phyloP scores from a whole-genome alignment of 1,140 invertebrate genomes.

The Pseudomyrmex dendroicus region DNA sequence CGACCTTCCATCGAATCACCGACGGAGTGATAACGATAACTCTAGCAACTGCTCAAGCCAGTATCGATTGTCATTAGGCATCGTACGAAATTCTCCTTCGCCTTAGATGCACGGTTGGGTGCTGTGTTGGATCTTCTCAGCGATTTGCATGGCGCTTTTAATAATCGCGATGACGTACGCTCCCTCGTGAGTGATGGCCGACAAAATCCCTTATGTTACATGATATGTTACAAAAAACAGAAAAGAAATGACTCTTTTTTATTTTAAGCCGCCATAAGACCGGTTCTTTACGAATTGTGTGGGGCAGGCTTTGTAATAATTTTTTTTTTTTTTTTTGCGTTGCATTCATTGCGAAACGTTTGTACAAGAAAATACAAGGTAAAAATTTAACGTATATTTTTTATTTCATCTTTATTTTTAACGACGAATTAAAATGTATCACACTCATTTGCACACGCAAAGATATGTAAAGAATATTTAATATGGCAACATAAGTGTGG shows the following conservation, averaged over 20 bases:
- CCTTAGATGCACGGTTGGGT: slow-evolving; percentile 43
- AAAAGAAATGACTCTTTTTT: slow-evolving; percentile 45
- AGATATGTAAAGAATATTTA: slow-evolving; percentile 57
- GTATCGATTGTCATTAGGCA: slow-evolving; percentile 75
- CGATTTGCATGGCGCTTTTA: slow-evolving; percentile 19
- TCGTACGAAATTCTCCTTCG: slow-evolving; percentile 60
- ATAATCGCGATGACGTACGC: slow-evolving; percentile 17
- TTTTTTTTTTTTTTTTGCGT: not conserved
- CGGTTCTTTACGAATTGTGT: slow-evolving; percentile 19
- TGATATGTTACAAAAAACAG: slow-evolving; percentile 72
- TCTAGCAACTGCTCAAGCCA: slow-evolving; percentile 65
- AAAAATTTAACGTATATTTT: slow-evolving; percentile 38
- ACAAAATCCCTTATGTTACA: slow-evolving; percentile 64
- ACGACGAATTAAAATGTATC: slow-evolving; percentile 21
- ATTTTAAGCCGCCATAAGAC: slow-evolving; percentile 44
- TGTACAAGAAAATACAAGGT: slow-evolving; percentile 33
- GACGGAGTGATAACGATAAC: slow-evolving; percentile 72
- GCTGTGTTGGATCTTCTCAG: not conserved
- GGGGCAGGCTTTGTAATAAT: slow-evolving; percentile 25
- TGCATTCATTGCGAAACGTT: not conserved
- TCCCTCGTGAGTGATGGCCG: slow-evolving; percentile 16
- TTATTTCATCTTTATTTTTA: slow-evolving; percentile 6
- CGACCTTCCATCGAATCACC: slow-evolving; percentile 65
- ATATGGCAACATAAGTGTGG: slow-evolving; percentile 4
- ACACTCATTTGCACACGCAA: not conserved